A percentile compares a stretch with the other conserved stretches of the same genome.
phyloP scores from a whole-genome alignment of 1,140 invertebrate species.

The Drosophila truncata region DNA sequence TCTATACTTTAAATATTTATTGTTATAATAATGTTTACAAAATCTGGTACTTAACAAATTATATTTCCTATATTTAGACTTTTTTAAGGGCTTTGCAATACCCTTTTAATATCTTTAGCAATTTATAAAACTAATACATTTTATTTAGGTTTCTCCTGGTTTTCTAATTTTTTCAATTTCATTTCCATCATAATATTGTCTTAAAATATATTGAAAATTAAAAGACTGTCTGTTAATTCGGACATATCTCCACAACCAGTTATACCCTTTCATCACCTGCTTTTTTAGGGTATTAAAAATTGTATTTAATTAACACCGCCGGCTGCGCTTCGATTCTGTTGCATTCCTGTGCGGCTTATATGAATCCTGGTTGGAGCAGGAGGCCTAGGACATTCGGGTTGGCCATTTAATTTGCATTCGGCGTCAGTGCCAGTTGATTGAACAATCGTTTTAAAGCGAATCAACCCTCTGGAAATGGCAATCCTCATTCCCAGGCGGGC shows the following conservation, averaged over 20 bases:
- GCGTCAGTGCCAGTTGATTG: conserved; percentile 31
- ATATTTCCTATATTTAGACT: too few relatives aligned
- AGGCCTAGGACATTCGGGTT: background rate
- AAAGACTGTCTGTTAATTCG: too few relatives aligned
- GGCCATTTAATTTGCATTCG: conserved; percentile 66
- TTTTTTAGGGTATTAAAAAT: conserved; percentile 41
- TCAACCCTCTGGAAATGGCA: conserved; percentile 30
- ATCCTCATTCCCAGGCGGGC: conserved; percentile 38
- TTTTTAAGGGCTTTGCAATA: too few relatives aligned
- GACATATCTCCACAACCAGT: background rate
- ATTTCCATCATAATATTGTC: too few relatives aligned
- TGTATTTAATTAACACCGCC: conserved; percentile 77
- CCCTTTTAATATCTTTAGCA: too few relatives aligned
- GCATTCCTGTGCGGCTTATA: conserved; percentile 30
- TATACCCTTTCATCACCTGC: conserved; percentile 2
- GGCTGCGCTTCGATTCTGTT: conserved; percentile 58
- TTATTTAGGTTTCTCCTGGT: too few relatives aligned
- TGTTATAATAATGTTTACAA: too few relatives aligned
- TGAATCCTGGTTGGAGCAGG: background rate
- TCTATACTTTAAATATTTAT: too few relatives aligned
- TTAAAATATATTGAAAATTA: too few relatives aligned
- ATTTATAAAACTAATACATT: too few relatives aligned
- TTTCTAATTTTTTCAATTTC: too few relatives aligned
- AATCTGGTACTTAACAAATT: too few relatives aligned
- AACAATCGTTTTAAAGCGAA: conserved; percentile 48